Evolutionary conservation across 2,113 vertebrate species (phyloP).

Genomic region (Nesogale talazaci): DNA sequence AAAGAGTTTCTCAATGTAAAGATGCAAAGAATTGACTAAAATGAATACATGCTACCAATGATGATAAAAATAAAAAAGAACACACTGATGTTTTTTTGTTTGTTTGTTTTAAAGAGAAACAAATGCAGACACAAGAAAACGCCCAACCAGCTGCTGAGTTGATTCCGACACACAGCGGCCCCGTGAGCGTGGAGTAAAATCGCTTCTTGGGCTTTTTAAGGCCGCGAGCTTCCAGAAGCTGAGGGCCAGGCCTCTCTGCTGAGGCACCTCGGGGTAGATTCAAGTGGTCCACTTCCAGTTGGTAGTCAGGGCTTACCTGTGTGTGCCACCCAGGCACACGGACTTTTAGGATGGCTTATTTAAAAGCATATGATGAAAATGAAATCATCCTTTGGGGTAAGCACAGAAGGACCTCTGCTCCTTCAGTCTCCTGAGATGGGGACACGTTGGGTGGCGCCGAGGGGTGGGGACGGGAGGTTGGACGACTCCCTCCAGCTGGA

Average conservation of each 20-base stretch:
- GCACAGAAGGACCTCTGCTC: neutral
- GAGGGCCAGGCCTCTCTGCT: neutral
- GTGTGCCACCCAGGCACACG: neutral
- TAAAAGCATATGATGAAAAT: neutral
- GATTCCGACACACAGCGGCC: neutral
- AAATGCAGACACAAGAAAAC: too few species aligned
- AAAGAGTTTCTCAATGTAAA: too few species aligned
- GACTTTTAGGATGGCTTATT: neutral
- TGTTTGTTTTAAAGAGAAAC: too few species aligned
- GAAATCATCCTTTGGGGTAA: neutral
- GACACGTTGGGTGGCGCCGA: neutral
- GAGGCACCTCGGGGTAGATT: neutral
- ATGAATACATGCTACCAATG: too few species aligned
- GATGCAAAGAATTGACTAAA: too few species aligned
- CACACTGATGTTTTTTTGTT: too few species aligned
- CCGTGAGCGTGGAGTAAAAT: neutral
- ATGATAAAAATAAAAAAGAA: too few species aligned
- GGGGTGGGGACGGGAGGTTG: neutral
- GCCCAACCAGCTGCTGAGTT: neutral
- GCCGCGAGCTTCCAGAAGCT: neutral
- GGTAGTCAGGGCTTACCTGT: neutral
- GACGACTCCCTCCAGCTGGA: neutral
- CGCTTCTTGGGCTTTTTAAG: neutral
- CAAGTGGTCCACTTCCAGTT: neutral
- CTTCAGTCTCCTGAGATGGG: neutral